Percentiles rank a stretch among this genome's conserved stretches.
Conservation (phyloP, 2,113 vertebrate species). For the Myiozetetes cayanensis region DNA sequence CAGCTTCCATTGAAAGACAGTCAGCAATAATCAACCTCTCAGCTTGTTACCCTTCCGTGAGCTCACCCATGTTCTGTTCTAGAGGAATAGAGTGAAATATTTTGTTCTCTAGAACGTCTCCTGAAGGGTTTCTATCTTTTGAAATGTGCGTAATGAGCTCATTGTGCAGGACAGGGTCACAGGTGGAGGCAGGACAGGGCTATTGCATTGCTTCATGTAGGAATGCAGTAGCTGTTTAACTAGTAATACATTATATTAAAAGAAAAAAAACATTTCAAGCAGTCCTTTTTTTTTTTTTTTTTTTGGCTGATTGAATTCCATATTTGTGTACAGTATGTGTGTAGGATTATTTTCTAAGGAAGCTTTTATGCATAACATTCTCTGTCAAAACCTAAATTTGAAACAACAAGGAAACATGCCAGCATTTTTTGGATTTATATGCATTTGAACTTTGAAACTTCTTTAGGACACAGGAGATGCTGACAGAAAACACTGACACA, state of each 20-base stretch:
- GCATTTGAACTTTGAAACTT: constrained; percentile 12
- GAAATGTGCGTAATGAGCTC: background rate
- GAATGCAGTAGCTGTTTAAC: background rate
- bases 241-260: background rate
- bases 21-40: background rate
- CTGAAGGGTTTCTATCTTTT: background rate
- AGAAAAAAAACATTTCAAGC: background rate
- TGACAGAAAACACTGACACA: background rate
- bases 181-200: background rate
- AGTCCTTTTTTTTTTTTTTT: background rate
- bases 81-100: background rate
- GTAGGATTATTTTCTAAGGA: constrained; percentile 8
- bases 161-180: background rate
- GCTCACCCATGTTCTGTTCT: background rate
- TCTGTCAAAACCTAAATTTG: background rate
- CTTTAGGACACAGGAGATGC: background rate
- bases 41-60: background rate
- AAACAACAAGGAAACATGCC: background rate
- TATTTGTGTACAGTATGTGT: background rate
- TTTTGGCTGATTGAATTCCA: background rate
- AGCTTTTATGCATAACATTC: background rate
- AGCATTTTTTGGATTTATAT: background rate
- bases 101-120: background rate
- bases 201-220: background rate
- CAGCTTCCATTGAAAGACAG: background rate